phyloP scores from a whole-genome alignment of 1,140 invertebrate genomes.

The Drosophila rufa region DNA sequence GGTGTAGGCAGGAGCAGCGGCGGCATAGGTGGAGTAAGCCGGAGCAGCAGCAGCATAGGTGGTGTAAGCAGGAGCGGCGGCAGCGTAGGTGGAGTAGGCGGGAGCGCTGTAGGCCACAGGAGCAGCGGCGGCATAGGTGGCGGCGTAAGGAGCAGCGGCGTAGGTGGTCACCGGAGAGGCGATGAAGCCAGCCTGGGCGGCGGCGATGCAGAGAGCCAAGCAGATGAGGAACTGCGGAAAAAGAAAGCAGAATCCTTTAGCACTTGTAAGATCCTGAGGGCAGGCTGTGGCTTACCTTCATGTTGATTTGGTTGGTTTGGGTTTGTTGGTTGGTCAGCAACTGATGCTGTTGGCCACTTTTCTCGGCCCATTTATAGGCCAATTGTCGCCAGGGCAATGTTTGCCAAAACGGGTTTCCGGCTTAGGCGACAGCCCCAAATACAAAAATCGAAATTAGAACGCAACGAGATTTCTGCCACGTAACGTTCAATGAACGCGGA shows the following conservation, averaged over 20 bases:
- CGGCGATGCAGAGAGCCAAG: constrained; percentile 74
- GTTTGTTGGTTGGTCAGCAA: constrained; percentile 59
- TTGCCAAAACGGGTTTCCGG: constrained; percentile 69
- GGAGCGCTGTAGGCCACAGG: constrained; percentile 65
- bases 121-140: constrained; percentile 65
- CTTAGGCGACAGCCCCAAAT: constrained; percentile 49
- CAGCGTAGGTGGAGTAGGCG: constrained; percentile 32
- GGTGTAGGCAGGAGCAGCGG: constrained; percentile 58
- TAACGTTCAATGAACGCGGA: constrained; percentile 81
- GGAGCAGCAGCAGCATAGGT: constrained; percentile 60
- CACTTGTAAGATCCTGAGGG: neutral
- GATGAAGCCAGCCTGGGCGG: constrained; percentile 71
- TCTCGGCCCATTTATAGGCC: constrained; percentile 62
- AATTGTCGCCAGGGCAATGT: constrained; percentile 21
- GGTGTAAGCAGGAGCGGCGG: constrained; percentile 51
- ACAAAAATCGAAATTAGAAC: constrained; percentile 70
- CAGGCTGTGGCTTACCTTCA: constrained; percentile 55
- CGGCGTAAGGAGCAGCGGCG: constrained; percentile 61
- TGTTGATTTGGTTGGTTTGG: constrained; percentile 57
- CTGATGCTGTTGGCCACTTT: constrained; percentile 70
- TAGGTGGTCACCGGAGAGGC: constrained; percentile 62
- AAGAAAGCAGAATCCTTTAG: constrained; percentile 8
- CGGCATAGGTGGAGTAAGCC: constrained; percentile 65
- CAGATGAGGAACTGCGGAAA: constrained; percentile 70
- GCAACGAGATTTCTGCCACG: constrained; percentile 45